Evolutionary conservation across 1,140 invertebrate species (phyloP).

Genomic region (Diachasmimorpha longicaudata): DNA sequence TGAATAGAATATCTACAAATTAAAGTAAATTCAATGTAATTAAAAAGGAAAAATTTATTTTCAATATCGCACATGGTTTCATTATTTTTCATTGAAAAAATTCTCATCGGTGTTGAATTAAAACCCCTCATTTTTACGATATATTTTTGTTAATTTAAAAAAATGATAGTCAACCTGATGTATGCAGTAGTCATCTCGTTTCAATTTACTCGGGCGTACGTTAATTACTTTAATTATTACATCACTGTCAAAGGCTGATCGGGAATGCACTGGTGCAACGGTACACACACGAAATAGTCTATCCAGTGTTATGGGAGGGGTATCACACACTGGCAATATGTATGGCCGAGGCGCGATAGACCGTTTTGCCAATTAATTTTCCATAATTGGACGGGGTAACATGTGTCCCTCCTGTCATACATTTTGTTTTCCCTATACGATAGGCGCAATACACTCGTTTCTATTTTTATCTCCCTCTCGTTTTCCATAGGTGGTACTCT

Average conservation of each 20-base stretch:
- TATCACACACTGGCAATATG: neutral
- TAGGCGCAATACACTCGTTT: neutral
- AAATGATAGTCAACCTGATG: neutral
- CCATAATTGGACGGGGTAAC: constrained; percentile 51
- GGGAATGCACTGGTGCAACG: constrained; percentile 20
- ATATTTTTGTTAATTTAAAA: neutral
- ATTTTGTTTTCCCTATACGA: constrained; percentile 8
- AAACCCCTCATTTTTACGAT: neutral
- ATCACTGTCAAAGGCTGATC: constrained; percentile 50
- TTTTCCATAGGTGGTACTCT: neutral
- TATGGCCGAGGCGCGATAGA: constrained; percentile 32
- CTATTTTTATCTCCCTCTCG: neutral
- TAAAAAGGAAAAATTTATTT: too few species aligned
- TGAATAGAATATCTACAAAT: too few species aligned
- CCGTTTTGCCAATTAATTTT: constrained; percentile 57
- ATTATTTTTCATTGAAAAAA: too few species aligned
- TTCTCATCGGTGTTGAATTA: too few species aligned
- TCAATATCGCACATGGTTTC: too few species aligned
- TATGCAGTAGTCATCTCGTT: neutral
- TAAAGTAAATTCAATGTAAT: too few species aligned
- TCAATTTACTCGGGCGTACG: constrained; percentile 45
- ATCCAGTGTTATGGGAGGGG: neutral
- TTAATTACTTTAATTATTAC: constrained; percentile 57
- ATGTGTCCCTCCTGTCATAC: neutral
- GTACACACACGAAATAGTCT: constrained; percentile 9